Evolutionary conservation across 1,140 invertebrate species (phyloP).

Genomic region (Aphaenogaster floridana): DNA sequence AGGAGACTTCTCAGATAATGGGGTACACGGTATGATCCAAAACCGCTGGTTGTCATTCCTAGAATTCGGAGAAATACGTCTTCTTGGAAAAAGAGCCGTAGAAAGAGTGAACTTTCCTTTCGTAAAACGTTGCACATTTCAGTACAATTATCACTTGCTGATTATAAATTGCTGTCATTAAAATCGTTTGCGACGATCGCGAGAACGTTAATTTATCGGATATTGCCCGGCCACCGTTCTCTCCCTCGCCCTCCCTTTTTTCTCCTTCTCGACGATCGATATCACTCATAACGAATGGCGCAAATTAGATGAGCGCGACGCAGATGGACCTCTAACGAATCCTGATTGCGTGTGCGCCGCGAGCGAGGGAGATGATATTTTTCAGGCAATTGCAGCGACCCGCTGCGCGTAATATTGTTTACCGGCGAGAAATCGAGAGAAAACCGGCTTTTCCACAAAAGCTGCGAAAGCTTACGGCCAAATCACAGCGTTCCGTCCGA

Average conservation of each 20-base stretch:
- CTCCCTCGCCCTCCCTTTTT: not conserved
- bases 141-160: not conserved
- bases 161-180: not conserved
- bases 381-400: slow-evolving; percentile 38
- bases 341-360: slow-evolving; percentile 14
- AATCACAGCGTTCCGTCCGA: slow-evolving; percentile 14
- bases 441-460: not conserved
- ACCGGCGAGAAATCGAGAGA: slow-evolving; percentile 1
- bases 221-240: not conserved
- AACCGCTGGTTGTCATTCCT: not conserved
- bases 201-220: slow-evolving; percentile 41
- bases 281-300: slow-evolving; percentile 28
- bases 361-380: slow-evolving; percentile 13
- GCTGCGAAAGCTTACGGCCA: not conserved
- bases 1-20: not conserved
- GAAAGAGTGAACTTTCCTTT: not conserved
- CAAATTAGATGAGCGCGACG: slow-evolving; percentile 39
- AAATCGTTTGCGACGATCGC: not conserved
- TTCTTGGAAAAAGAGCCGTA: not conserved
- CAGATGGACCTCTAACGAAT: slow-evolving; percentile 33
- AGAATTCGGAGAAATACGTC: not conserved
- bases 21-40: not conserved
- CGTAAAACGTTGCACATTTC: not conserved
- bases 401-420: slow-evolving; percentile 37
- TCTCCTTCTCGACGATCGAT: slow-evolving; percentile 35